These are phyloP conservation scores for Nephrotoma flavescens DNA, from an alignment of 2,888 invertebrate species.

Conservation along the genomic window DNA sequence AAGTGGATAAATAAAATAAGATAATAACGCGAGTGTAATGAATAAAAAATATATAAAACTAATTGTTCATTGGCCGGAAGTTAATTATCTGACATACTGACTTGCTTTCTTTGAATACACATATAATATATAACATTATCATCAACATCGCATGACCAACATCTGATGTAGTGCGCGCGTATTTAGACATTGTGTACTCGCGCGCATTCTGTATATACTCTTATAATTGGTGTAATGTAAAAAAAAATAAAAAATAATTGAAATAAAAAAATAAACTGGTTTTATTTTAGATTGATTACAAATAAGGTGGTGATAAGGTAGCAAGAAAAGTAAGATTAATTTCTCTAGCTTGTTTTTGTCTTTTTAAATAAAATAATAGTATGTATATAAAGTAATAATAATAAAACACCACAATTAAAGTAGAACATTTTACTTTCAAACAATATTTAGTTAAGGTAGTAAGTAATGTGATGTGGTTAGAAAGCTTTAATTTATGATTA, in stretches of 20 bases:
- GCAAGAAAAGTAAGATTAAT: neutral
- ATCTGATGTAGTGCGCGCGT: neutral
- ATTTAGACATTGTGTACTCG: neutral
- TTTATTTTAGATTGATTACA: neutral
- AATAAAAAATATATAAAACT: neutral
- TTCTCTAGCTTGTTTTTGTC: neutral
- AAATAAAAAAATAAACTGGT: neutral
- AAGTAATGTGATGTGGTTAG: neutral
- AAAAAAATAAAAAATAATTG: neutral
- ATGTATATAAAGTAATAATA: neutral
- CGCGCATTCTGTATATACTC: neutral
- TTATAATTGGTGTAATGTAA: slow-evolving; percentile 7
- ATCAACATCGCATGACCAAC: slow-evolving; percentile 10
- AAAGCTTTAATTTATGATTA: neutral
- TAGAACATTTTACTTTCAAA: neutral
- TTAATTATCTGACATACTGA: slow-evolving; percentile 34
- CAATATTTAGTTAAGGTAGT: neutral
- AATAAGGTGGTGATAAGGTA: neutral
- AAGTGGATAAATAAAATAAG: neutral
- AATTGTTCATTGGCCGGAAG: slow-evolving; percentile 17
- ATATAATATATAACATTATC: slow-evolving; percentile 10
- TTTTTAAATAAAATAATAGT: neutral
- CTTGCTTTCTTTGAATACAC: slow-evolving; percentile 31
- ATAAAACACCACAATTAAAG: neutral
- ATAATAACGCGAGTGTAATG: neutral